Evolutionary conservation across 2,888 invertebrate species (phyloP), one percentile per base, ranked within the genome.

Genomic region (Tachina lurida): DNA sequence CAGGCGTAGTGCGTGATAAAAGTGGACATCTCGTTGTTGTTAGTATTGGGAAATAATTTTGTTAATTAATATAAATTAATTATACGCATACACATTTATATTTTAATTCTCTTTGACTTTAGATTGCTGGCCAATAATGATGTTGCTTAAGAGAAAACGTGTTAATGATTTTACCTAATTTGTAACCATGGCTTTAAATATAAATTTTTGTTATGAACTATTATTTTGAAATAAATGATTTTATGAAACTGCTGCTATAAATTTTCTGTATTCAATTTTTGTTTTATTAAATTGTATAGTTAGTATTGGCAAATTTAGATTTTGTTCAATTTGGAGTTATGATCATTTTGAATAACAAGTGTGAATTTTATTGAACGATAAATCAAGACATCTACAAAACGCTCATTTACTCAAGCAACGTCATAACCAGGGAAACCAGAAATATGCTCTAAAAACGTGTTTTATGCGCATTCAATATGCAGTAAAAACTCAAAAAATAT

Each of bases 1-100:
- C 97, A 87, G 94, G 95, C 88, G 96, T 98, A 88, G 96, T 96
- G 90, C 96, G 96, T 91, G 96, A 96, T 93, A 96, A 96, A 93
- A 96, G 95, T 92, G 97, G 98, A 86, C 96, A 97, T 93, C 94
- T 98, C 88, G 94, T 97, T 90, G 97, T 98, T 92, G 97, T 97
- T 92, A 93, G 94, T 93, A 73, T 76, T 77, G 8, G 41, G 7
- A 17, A 43, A 12, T 15, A 54, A 54, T 17, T 45, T 45, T 62
- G 22, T 43, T 41, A 39, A 47, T 54, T 10, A n/a, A 31, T 8
- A 45, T 60, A 10, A 41, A 15, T 43, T 15, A 7, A 31, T 31
- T 31, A 31, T 31, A 31, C 31, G 7, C 31, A 31, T 31, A 4
- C 4, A 22, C 3, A 31, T 7, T 31, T 31, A 31, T 31, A 31